Base-by-base conservation (phyloP, 2,888 invertebrate genomes). In the Carcina quercana region DNA sequence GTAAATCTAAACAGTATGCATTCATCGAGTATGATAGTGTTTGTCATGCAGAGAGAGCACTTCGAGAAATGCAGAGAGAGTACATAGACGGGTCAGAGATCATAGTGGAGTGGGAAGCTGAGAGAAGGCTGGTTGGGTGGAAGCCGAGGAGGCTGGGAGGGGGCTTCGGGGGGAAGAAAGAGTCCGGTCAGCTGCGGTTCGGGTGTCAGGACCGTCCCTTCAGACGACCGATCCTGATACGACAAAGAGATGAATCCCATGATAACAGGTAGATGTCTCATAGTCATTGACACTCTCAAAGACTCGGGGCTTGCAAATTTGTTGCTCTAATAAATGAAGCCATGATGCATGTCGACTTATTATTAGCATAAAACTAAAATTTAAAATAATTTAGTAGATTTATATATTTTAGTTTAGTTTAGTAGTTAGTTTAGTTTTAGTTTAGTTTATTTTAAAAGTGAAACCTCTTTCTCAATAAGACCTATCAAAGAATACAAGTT, bases 101-200 rank as follows among this genome's bases (percentile, higher is more conserved):
- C 15, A 85, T 95, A 2, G 67, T 80, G 2, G 95, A 96, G 64
- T 87, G 86, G 50, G 95, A 95, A 68, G 89, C 88, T 47, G 91
- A 89, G 59, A 83, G 94, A 37, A 73, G 71, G 5, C 60, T 94
- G 52, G 83, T 85, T 35, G 94, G 94, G 1, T 96, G 96, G 96
- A 88, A 89, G 57, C 96, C 96, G 2, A 84, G 96, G 41, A 73
- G 96, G 41, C 75, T 95, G 4, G 96, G 96, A 3, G 96, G 96
- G 10, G 96, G 96, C 8, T 91, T 95, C 58, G 94, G 94, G 3
- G 96, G 96, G 0, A 87, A 86, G 43, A 94, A 92, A 53, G 93
- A 94, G 65, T 92, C 95, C 0, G 96, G 96, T 0, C 96, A 96
- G 59, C 76, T 96, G 24, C 71, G 96, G 37, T 96, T 96, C 78